Percentiles rank a stretch among this genome's conserved stretches.
Evolutionary conservation across 2,113 vertebrate genomes (phyloP).

Genomic region (Nyctibius bracteatus): DNA sequence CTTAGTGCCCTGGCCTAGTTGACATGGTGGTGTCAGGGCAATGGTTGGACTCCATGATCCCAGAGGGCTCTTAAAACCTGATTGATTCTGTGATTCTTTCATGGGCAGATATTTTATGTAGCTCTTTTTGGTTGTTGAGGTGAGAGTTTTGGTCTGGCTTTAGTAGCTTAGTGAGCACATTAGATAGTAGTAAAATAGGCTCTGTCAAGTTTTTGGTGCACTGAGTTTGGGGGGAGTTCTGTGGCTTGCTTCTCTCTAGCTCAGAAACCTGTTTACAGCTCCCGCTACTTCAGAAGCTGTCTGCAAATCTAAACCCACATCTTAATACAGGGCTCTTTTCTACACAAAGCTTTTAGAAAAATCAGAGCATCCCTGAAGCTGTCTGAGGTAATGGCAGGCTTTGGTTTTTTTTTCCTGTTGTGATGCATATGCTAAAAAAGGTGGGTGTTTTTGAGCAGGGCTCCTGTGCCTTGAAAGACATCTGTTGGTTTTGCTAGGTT

Average conservation of each 20-base stretch:
- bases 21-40: too few species aligned
- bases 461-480: not conserved
- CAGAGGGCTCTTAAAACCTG: too few species aligned
- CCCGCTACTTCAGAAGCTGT: not conserved
- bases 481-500: not conserved
- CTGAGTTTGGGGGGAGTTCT: not conserved
- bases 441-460: fast-evolving
- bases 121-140: not conserved
- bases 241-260: not conserved
- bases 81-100: too few species aligned
- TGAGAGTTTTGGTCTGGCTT: not conserved
- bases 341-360: not conserved
- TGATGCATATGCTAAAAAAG: not conserved
- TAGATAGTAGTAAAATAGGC: fast-evolving
- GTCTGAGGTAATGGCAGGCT: not conserved
- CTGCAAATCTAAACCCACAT: not conserved
- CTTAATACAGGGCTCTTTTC: not conserved
- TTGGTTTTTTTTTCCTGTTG: fast-evolving
- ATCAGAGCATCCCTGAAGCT: not conserved
- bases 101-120: fast-evolving
- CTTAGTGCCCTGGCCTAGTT: too few species aligned
- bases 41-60: too few species aligned
- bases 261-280: not conserved
- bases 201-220: too few species aligned
- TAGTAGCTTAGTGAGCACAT: fast-evolving